Percentiles rank a stretch among this genome's conserved stretches.
Evolutionary conservation across 2,113 vertebrate species (phyloP).

Genomic region (Euleptes europaea): DNA sequence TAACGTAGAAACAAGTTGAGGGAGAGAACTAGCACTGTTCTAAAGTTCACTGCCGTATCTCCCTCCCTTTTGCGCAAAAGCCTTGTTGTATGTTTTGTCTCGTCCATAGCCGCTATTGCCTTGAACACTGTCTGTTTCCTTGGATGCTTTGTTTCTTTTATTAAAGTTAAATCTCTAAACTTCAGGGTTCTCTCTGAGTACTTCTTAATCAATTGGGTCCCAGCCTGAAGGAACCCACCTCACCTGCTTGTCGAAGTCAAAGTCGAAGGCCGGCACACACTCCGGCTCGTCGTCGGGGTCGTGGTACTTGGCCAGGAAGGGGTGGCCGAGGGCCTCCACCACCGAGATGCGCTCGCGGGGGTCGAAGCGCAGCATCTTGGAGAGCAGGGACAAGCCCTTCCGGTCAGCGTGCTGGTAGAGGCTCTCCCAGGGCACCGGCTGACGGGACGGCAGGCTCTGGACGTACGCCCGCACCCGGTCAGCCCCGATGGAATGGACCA

Average conservation of each 20-base stretch:
- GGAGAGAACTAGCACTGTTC: too few species aligned
- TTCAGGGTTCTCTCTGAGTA: too few species aligned
- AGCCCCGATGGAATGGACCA: constrained; percentile 87
- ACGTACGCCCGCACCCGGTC: constrained; percentile 90
- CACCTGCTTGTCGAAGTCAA: constrained; percentile 89
- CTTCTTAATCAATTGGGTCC: too few species aligned
- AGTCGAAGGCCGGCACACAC: constrained; percentile 93
- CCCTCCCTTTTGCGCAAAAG: too few species aligned
- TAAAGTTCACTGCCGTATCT: too few species aligned
- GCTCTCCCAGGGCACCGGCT: constrained; percentile 78
- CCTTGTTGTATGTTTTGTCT: too few species aligned
- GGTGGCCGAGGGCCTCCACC: constrained; percentile 84
- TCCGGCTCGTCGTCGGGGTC: constrained; percentile 91
- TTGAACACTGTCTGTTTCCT: too few species aligned
- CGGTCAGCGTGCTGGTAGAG: constrained; percentile 85
- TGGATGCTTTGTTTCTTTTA: too few species aligned
- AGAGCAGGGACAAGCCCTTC: constrained; percentile 81
- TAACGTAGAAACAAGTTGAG: too few species aligned
- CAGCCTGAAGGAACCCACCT: too few species aligned
- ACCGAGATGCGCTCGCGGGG: constrained; percentile 84
- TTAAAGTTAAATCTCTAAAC: too few species aligned
- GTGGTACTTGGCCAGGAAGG: constrained; percentile 90
- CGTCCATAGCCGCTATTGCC: too few species aligned
- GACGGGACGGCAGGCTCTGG: constrained; percentile 84
- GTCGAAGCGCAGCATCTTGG: constrained; percentile 86